Percentiles rank a stretch among this genome's conserved stretches.
Evolutionary conservation across 1,140 invertebrate species (phyloP).

Genomic region (Belonocnema kinseyi): DNA sequence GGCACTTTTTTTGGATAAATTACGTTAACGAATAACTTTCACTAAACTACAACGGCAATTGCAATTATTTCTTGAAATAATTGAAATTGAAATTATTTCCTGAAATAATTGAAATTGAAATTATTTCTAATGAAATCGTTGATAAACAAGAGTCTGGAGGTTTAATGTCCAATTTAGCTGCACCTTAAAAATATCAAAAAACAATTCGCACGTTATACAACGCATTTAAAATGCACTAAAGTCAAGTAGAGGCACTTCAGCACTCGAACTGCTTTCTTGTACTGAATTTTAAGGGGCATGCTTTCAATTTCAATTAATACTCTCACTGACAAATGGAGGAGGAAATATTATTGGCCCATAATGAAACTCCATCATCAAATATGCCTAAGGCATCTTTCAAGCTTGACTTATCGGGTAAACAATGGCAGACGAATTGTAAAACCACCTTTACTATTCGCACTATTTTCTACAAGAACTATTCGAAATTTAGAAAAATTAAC

Average conservation of each 20-base stretch:
- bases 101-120: no score
- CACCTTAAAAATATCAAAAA: conserved; percentile 27
- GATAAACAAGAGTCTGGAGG: background rate
- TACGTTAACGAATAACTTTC: no score
- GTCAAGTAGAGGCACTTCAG: background rate
- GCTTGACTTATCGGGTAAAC: conserved; percentile 51
- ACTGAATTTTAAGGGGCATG: background rate
- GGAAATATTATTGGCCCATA: conserved; percentile 15
- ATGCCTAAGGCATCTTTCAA: conserved; percentile 45
- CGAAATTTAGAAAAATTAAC: background rate
- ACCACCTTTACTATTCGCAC: conserved; percentile 20
- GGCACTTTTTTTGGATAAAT: no score
- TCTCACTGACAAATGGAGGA: conserved; percentile 2
- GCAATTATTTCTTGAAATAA: no score
- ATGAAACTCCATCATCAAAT: conserved; percentile 45
- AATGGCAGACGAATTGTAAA: conserved; percentile 40
- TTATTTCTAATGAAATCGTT: no score
- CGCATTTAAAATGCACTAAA: conserved; percentile 28
- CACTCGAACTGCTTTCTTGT: background rate
- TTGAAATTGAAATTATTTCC: no score
- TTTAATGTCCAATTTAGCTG: background rate
- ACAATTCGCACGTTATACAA: conserved; percentile 27
- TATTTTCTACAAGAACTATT: background rate
- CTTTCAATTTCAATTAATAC: background rate
- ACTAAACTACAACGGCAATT: no score